Percentiles rank a stretch among this genome's conserved stretches.
phyloP scores from a whole-genome alignment of 2,113 vertebrate species.

The Suncus etruscus region DNA sequence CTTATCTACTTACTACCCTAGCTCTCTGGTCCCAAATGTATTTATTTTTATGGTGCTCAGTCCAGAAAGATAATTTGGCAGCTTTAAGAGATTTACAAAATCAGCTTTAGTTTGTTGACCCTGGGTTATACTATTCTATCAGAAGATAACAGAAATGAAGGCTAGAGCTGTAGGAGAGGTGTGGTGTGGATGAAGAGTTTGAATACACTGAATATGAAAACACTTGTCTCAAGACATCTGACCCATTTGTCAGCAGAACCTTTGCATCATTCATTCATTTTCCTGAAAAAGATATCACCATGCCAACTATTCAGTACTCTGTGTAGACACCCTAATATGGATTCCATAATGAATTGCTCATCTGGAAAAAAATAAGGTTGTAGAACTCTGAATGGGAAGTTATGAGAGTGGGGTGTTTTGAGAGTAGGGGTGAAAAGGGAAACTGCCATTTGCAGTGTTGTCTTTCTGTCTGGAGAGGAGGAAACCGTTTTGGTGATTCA shows the following conservation, averaged over 20 bases:
- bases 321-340: slow-evolving; percentile 21
- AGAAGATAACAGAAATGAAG: not conserved
- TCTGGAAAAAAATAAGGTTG: not conserved
- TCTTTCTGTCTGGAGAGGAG: too few relatives aligned
- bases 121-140: slow-evolving; percentile 13
- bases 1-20: too few relatives aligned
- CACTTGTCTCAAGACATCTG: slow-evolving; percentile 30
- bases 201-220: not conserved
- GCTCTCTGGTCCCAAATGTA: not conserved
- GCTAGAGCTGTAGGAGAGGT: not conserved
- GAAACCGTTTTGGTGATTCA: not conserved
- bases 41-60: slow-evolving; percentile 60
- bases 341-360: slow-evolving; percentile 12
- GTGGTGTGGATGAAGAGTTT: not conserved
- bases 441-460: fast-evolving
- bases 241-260: not conserved
- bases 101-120: slow-evolving; percentile 55
- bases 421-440: not conserved
- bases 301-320: not conserved
- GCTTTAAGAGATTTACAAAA: slow-evolving; percentile 70
- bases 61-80: slow-evolving; percentile 47
- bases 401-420: not conserved
- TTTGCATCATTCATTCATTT: slow-evolving; percentile 42
- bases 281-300: slow-evolving; percentile 19
- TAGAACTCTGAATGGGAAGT: not conserved